Evolutionary conservation across 2,797 vertebrate genomes (phyloP).

Genomic region (Pterois miles): DNA sequence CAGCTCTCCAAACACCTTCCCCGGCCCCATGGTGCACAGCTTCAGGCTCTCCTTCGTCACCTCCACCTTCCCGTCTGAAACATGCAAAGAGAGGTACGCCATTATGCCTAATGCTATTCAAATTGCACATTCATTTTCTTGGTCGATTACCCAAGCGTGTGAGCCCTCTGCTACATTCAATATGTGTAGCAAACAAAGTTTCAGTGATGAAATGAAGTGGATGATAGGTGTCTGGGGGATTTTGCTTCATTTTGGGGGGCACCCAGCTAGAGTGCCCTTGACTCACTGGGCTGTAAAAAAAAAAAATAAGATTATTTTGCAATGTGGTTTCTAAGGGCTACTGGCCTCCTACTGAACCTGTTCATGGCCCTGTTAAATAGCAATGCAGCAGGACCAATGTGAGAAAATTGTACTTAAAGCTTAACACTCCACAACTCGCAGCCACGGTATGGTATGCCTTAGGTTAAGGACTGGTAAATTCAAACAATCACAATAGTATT

Average conservation of each 20-base stretch:
- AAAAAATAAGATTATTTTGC: constrained; percentile 47
- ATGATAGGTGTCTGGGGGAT: constrained; percentile 38
- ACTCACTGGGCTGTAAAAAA: constrained; percentile 60
- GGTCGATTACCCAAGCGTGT: constrained; percentile 17
- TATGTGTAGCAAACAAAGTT: constrained; percentile 34
- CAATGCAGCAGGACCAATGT: constrained; percentile 2
- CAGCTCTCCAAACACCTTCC: constrained; percentile 96
- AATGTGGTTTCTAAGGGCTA: constrained; percentile 29
- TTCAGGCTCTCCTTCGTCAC: constrained; percentile 96
- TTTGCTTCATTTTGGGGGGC: constrained; percentile 47
- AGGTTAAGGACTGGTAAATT: background rate
- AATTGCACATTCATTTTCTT: constrained; percentile 26
- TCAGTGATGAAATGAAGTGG: constrained; percentile 52
- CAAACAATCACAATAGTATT: constrained; percentile 2
- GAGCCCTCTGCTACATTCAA: constrained; percentile 10
- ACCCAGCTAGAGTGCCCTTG: constrained; percentile 29
- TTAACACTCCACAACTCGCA: constrained; percentile 1
- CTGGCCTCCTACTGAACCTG: constrained; percentile 5
- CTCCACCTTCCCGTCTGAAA: constrained; percentile 95
- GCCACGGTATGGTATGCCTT: background rate
- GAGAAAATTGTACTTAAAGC: constrained; percentile 13
- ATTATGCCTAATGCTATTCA: constrained; percentile 41
- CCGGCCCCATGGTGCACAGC: constrained; percentile 96
- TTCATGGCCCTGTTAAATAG: constrained; percentile 9
- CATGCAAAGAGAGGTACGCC: constrained; percentile 34